These are phyloP conservation scores for Ferrisia virgata DNA, from an alignment of 2,888 invertebrate species.

Conservation along the genomic window DNA sequence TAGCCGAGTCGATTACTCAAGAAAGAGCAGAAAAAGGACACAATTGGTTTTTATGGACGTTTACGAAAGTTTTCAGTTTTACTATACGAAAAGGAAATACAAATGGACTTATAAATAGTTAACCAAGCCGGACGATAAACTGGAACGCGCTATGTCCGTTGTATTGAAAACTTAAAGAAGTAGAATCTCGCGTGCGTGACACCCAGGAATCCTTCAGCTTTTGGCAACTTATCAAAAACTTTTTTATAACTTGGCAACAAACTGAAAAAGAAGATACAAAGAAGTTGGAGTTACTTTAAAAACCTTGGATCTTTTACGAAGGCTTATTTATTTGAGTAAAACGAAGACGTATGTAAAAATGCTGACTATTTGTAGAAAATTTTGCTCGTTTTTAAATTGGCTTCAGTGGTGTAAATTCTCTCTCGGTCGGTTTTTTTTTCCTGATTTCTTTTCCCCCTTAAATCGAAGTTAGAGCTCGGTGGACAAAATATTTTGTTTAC, in stretches of 20 bases:
- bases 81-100: slow-evolving; percentile 39
- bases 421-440: neutral
- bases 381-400: slow-evolving; percentile 9
- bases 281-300: slow-evolving; percentile 41
- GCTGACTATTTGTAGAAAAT: slow-evolving; percentile 21
- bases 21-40: slow-evolving; percentile 11
- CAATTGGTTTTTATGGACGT: slow-evolving; percentile 42
- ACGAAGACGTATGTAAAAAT: slow-evolving; percentile 31
- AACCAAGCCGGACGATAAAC: slow-evolving; percentile 41
- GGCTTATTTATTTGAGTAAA: slow-evolving; percentile 35
- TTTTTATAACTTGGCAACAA: slow-evolving; percentile 44
- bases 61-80: slow-evolving; percentile 30
- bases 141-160: slow-evolving; percentile 27
- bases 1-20: slow-evolving; percentile 34
- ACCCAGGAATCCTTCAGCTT: slow-evolving; percentile 39
- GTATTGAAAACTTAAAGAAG: slow-evolving; percentile 24
- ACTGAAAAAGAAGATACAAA: slow-evolving; percentile 44
- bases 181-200: slow-evolving; percentile 39
- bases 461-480: neutral
- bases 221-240: slow-evolving; percentile 45
- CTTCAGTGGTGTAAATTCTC: slow-evolving; percentile 4
- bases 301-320: slow-evolving; percentile 34
- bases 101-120: slow-evolving; percentile 44
- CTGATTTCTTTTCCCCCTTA: neutral
- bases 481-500: slow-evolving; percentile 30